phyloP scores from a whole-genome alignment of 2,888 invertebrate genomes.

The Eupsilia transversa region DNA sequence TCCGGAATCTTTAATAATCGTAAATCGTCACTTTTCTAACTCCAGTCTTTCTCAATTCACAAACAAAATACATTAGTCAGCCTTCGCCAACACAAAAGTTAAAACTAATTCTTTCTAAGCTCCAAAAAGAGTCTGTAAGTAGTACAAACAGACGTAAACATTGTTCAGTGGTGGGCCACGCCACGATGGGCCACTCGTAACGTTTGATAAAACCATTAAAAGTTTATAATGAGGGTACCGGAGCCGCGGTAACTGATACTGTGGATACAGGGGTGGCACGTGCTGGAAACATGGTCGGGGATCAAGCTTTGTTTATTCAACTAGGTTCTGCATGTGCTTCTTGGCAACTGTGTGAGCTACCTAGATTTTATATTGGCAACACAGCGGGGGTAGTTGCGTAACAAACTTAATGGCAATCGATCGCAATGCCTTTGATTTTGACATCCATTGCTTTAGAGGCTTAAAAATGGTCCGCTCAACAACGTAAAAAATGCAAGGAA shows the following conservation, averaged over 20 bases:
- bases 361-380: background rate
- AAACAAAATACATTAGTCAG: slow-evolving; percentile 17
- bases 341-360: too few relatives aligned
- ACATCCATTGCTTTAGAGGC: too few relatives aligned
- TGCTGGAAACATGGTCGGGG: background rate
- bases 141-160: slow-evolving; percentile 51
- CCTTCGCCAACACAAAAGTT: background rate
- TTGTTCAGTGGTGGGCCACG: slow-evolving; percentile 40
- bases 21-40: background rate
- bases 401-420: too few relatives aligned
- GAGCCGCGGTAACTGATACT: slow-evolving; percentile 55
- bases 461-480: too few relatives aligned
- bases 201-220: slow-evolving; percentile 74
- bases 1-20: background rate
- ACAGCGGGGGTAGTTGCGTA: too few relatives aligned
- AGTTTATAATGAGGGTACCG: slow-evolving; percentile 74
- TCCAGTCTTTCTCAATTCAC: slow-evolving; percentile 16
- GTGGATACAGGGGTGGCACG: slow-evolving; percentile 37
- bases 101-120: slow-evolving; percentile 6
- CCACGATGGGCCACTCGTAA: slow-evolving; percentile 31
- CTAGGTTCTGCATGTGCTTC: background rate
- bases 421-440: too few relatives aligned
- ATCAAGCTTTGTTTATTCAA: slow-evolving; percentile 2
- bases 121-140: slow-evolving; percentile 23
- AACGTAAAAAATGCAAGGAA: too few relatives aligned